These are phyloP conservation scores for Eutrigla gurnardus DNA, from an alignment of 2,797 vertebrate species.

Conservation along the genomic window DNA sequence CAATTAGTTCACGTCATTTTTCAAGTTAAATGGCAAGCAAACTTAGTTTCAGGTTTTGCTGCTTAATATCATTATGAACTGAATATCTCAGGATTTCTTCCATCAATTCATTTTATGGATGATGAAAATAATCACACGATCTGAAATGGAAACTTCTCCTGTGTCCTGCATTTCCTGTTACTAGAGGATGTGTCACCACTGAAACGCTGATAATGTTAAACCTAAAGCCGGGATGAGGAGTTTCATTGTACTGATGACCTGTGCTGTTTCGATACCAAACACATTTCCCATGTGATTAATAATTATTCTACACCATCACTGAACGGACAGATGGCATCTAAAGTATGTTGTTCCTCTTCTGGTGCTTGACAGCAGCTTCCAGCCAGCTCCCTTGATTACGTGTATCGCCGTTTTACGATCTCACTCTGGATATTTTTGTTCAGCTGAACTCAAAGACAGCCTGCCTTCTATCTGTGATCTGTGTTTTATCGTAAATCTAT, in stretches of 20 bases:
- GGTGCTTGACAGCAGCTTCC: conserved; percentile 37
- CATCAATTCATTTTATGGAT: neutral
- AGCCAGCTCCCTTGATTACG: conserved; percentile 39
- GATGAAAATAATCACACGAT: neutral
- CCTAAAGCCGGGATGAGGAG: conserved; percentile 18
- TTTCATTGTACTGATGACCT: conserved; percentile 52
- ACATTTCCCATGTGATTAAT: conserved; percentile 12
- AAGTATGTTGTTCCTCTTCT: neutral
- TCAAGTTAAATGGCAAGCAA: neutral
- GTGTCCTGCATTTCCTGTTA: neutral
- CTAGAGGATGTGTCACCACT: conserved; percentile 1
- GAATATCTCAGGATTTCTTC: neutral
- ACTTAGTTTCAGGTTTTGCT: neutral
- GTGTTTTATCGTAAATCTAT: conserved; percentile 29
- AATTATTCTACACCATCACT: neutral
- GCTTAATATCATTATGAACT: neutral
- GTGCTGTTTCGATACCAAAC: conserved; percentile 33
- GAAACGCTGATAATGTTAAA: conserved; percentile 22
- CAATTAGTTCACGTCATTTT: neutral
- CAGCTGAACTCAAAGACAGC: conserved; percentile 27
- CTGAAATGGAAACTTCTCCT: neutral
- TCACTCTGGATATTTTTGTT: conserved; percentile 54
- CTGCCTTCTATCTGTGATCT: conserved; percentile 34
- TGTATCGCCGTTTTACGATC: conserved; percentile 38
- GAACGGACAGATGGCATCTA: neutral